A percentile compares a stretch with the other conserved stretches of the same genome.
Evolutionary conservation across 2,797 vertebrate species (phyloP).

Genomic region (Pseudochirops cupreus): DNA sequence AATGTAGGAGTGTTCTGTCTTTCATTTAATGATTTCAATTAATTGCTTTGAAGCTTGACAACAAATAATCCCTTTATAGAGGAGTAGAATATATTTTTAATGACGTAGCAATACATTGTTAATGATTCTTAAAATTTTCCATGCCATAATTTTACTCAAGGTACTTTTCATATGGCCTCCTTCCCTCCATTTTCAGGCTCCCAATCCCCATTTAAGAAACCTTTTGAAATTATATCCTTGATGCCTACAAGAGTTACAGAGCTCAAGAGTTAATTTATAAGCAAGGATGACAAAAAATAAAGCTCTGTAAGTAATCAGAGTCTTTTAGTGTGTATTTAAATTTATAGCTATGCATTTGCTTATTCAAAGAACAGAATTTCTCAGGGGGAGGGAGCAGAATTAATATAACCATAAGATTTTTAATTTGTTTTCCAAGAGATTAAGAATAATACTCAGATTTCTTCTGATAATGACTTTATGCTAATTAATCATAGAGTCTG

Average conservation of each 20-base stretch:
- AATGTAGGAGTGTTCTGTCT: conserved; percentile 29
- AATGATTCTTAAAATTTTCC: not conserved
- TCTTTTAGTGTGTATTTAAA: not conserved
- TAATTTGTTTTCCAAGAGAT: not conserved
- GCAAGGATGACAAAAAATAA: not conserved
- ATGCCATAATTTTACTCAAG: not conserved
- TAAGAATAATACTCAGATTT: not conserved
- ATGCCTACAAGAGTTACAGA: not conserved
- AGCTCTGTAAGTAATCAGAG: not conserved
- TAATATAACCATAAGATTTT: not conserved
- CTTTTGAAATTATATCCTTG: not conserved
- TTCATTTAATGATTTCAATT: conserved; percentile 32
- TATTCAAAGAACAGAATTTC: not conserved
- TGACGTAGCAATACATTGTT: not conserved
- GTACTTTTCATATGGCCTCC: not conserved
- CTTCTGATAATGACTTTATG: not conserved
- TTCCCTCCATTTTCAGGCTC: not conserved
- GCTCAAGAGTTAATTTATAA: not conserved
- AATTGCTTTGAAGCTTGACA: conserved; percentile 21
- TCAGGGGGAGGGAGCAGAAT: not conserved
- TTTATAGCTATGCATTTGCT: not conserved
- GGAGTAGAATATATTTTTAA: conserved; percentile 16
- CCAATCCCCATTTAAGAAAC: not conserved
- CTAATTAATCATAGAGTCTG: not conserved
- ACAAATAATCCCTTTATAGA: not conserved